phyloP scores from a whole-genome alignment of 2,888 invertebrate genomes.

The Cyrtodaria siliqua region DNA sequence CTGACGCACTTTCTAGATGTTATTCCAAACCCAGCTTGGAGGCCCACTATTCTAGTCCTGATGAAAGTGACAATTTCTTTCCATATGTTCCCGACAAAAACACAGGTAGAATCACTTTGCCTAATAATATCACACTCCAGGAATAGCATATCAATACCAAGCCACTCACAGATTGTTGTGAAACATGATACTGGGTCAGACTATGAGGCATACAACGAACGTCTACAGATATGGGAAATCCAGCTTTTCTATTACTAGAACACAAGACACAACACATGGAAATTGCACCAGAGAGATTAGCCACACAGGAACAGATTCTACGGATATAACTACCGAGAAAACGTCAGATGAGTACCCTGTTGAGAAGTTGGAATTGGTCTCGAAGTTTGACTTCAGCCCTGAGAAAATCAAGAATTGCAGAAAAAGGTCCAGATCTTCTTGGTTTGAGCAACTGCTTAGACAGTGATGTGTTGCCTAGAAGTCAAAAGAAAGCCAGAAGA shows the following conservation, averaged over 20 bases:
- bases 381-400: conserved; percentile 15
- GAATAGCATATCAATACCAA: no score
- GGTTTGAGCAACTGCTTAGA: conserved; percentile 6
- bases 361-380: no score
- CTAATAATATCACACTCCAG: no score
- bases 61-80: conserved; percentile 39
- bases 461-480: conserved; percentile 21
- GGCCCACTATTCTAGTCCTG: conserved; percentile 14
- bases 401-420: conserved; percentile 25
- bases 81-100: conserved; percentile 20
- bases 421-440: background rate
- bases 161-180: no score
- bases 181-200: background rate
- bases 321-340: no score
- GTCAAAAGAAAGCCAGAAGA: conserved; percentile 36
- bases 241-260: no score
- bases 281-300: no score
- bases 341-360: no score
- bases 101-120: no score
- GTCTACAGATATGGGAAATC: no score
- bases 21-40: conserved; percentile 2
- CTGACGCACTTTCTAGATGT: conserved; percentile 25
- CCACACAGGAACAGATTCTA: no score
- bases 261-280: no score
- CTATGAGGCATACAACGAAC: conserved; percentile 27